A percentile compares a stretch with the other conserved stretches of the same genome.
These are phyloP conservation scores for Hirudinaria manillensis DNA, from an alignment of 2,888 invertebrate species.

Conservation along the genomic window DNA sequence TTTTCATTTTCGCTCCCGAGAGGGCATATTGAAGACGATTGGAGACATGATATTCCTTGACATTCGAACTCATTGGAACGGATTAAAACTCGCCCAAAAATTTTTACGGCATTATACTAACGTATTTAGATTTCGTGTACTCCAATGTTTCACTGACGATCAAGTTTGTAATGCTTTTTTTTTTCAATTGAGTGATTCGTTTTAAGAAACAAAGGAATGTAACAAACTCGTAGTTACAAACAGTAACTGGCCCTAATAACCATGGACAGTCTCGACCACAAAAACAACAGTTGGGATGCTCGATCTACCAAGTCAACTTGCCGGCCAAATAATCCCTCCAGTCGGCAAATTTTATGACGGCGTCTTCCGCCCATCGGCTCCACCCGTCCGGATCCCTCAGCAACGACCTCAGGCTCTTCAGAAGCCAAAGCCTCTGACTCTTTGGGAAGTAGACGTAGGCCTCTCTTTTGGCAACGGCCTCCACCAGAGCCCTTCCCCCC, in stretches of 20 bases:
- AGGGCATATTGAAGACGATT: constrained; percentile 5
- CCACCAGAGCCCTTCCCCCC: constrained; percentile 20
- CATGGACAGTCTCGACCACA: no score
- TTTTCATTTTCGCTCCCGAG: constrained; percentile 11
- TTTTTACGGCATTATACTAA: neutral
- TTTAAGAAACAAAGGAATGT: no score
- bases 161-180: no score
- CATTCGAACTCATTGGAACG: neutral
- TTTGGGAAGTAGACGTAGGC: constrained; percentile 27
- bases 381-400: constrained; percentile 1
- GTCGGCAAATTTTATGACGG: neutral
- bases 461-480: constrained; percentile 21
- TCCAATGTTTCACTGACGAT: no score
- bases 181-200: no score
- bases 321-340: constrained; percentile 6
- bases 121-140: no score
- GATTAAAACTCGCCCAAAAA: neutral
- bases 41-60: neutral
- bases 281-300: no score
- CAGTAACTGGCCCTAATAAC: no score
- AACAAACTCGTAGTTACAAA: no score
- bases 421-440: constrained; percentile 15
- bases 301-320: neutral
- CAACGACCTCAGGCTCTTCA: constrained; percentile 4
- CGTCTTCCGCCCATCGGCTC: neutral